Evolutionary conservation across 2,888 invertebrate genomes (phyloP).

Genomic region (Tigriopus californicus): DNA sequence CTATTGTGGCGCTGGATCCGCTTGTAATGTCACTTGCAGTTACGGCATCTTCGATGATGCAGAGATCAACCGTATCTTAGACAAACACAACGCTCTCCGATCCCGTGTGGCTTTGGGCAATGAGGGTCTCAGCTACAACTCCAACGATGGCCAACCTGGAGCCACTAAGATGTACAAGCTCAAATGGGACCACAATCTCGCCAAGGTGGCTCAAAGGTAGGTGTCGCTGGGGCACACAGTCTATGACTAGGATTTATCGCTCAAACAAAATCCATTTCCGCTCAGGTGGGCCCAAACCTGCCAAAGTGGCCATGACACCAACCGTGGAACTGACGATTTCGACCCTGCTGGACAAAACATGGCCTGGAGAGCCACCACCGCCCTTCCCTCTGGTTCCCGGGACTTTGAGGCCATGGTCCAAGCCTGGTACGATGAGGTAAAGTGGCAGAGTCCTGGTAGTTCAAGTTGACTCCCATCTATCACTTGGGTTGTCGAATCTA

Average conservation of each 20-base stretch:
- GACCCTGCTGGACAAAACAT: background rate
- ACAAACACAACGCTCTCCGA: background rate
- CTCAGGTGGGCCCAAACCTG: background rate
- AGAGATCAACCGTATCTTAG: background rate
- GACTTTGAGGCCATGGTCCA: background rate
- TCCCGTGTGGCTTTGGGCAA: background rate
- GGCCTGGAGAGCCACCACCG: background rate
- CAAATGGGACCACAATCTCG: background rate
- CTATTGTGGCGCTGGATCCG: too few species aligned
- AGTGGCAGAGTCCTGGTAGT: too few species aligned
- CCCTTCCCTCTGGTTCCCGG: background rate
- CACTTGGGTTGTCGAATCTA: too few species aligned
- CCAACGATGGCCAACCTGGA: background rate
- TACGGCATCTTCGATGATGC: too few species aligned
- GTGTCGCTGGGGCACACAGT: too few species aligned
- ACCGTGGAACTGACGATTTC: background rate
- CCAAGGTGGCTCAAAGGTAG: background rate
- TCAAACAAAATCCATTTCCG: too few species aligned
- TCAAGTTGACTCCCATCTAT: too few species aligned
- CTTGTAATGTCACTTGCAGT: too few species aligned
- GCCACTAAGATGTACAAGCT: background rate
- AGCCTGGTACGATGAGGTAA: conserved; percentile 6
- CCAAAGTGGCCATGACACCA: background rate
- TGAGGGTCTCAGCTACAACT: background rate
- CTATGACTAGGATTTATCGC: too few species aligned